Percentiles rank a stretch among this genome's conserved stretches.
Evolutionary conservation across 2,888 invertebrate genomes (phyloP).

Genomic region (Nymphalis urticae): DNA sequence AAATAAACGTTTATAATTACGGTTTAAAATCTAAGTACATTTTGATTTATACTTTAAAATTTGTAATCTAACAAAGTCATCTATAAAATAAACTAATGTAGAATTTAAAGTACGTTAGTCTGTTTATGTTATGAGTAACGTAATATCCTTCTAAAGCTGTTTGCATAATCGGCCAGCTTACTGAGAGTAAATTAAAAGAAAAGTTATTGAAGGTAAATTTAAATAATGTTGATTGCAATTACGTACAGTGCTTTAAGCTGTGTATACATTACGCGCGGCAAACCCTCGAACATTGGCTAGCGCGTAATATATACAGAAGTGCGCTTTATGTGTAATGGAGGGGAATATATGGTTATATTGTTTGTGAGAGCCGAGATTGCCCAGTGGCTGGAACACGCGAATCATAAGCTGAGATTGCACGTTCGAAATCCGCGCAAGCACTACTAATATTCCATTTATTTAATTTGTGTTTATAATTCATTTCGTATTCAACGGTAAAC

Average conservation of each 20-base stretch:
- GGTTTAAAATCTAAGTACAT: too few relatives aligned
- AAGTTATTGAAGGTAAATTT: constrained; percentile 7
- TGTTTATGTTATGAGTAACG: constrained; percentile 23
- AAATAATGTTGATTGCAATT: constrained; percentile 16
- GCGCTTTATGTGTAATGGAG: background rate
- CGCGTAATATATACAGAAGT: background rate
- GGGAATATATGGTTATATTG: background rate
- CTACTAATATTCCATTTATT: too few relatives aligned
- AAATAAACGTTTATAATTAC: too few relatives aligned
- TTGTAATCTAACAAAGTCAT: background rate
- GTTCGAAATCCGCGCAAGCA: too few relatives aligned
- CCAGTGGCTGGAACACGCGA: background rate
- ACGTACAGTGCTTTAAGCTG: background rate
- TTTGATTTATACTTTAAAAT: too few relatives aligned
- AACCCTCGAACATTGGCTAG: too few relatives aligned
- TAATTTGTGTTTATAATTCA: too few relatives aligned
- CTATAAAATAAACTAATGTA: constrained; percentile 5
- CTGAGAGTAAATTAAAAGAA: constrained; percentile 4
- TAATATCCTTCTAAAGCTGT: constrained; percentile 29
- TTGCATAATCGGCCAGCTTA: constrained; percentile 26
- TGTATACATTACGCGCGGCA: too few relatives aligned
- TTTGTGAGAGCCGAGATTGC: background rate
- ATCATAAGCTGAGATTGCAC: too few relatives aligned
- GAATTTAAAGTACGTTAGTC: constrained; percentile 5
- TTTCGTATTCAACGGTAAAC: too few relatives aligned